Evolutionary conservation across 2,113 vertebrate species (phyloP), one percentile per base, ranked within the genome.

Genomic region (Nettapus auritus): DNA sequence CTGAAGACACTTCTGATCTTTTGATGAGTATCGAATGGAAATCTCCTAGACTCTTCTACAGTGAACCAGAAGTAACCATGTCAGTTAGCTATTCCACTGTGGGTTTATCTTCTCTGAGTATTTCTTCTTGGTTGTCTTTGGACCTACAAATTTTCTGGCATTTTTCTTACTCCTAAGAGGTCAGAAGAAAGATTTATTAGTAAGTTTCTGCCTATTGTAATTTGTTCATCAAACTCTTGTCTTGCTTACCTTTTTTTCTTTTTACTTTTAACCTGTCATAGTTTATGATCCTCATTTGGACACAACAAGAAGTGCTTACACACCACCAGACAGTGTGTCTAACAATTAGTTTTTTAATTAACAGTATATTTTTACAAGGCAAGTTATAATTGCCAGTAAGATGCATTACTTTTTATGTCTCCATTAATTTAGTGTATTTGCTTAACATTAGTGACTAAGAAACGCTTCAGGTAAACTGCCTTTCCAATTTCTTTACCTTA

Each of bases 271-370:
- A 68, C 33, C 20, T 93, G 42, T 79, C 60, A 19, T 84, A 69
- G 48, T 96, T 94, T 96, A 95, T 82, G 83, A 52, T 84, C 73
- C 56, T 93, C 73, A 57, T 89, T 52, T 94, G 73, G 77, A 88
- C n/a, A 57, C n/a, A 46, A 33, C 48, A 48, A 56, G 53, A 93
- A 93, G 52, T 84, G 66, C 90, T 90, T 93, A 78, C 77, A 52
- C 34, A 57, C 73, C 80, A 90, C 73, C 48, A 90, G 79, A 33
- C 57, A 69, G 22, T 50, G 16, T 86, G 69, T 78, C 60, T 88
- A 53, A 86, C 71, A 94, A 94, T 93, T 95, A 90, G 46, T 85
- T 89, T 87, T 89, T 95, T 96, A 95, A 96, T 96, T 95, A 95
- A 93, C 34, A 78, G 66, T 56, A 9, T 84, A 90, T 89, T 96